These are phyloP conservation scores for Latrodectus hesperus DNA, from an alignment of 2,888 invertebrate species.

Conservation along the genomic window DNA sequence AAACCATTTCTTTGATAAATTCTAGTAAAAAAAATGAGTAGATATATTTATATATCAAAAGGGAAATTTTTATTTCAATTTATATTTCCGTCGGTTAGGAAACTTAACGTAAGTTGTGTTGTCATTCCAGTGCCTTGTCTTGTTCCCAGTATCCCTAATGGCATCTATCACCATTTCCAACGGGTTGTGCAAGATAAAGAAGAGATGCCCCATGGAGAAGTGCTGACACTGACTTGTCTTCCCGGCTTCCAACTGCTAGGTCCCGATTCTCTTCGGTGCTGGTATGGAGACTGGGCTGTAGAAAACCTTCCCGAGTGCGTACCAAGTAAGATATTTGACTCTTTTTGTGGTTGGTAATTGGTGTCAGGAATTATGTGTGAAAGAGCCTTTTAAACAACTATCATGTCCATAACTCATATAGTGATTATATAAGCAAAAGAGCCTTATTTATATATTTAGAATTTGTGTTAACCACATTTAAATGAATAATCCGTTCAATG, in stretches of 20 bases:
- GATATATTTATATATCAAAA: too few species aligned
- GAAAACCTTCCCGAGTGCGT: conserved; percentile 85
- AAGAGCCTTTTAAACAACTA: too few species aligned
- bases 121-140: conserved; percentile 70
- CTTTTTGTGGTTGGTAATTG: neutral
- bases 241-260: conserved; percentile 81
- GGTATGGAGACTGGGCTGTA: conserved; percentile 88
- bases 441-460: too few species aligned
- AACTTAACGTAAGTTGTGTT: neutral
- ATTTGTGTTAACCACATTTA: too few species aligned
- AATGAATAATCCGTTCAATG: too few species aligned
- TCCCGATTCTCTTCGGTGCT: conserved; percentile 83
- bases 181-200: conserved; percentile 78
- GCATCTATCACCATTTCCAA: conserved; percentile 71
- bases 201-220: conserved; percentile 81
- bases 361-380: too few species aligned
- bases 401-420: too few species aligned
- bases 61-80: too few species aligned
- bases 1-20: too few species aligned
- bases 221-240: conserved; percentile 85
- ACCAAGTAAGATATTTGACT: conserved; percentile 78
- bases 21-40: too few species aligned
- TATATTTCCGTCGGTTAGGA: too few species aligned
- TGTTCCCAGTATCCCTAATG: conserved; percentile 81
- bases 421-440: too few species aligned